Base-by-base conservation (phyloP, 2,888 invertebrate genomes). In the Tetragonula carbonaria region DNA sequence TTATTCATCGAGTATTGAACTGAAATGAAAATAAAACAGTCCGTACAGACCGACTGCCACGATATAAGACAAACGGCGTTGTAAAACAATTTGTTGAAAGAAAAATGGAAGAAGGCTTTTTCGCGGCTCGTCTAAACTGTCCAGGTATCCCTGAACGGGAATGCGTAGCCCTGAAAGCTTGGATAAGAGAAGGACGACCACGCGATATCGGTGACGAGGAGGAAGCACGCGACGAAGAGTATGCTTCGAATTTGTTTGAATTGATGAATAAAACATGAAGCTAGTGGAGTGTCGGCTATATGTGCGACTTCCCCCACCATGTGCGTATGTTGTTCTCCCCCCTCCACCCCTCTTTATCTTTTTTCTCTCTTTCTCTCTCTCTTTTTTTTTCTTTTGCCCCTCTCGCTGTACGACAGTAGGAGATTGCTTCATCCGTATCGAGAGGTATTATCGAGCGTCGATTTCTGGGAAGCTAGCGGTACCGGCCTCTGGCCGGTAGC, bases 391-490 rank as follows among this genome's bases (percentile, higher is more conserved):
- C 45, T 45, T 45, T 45, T 45, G 45, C 88, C 82, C 88, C 80
- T 82, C 82, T 81, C 81, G 59, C 23, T 62, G 28, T 77, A 76
- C 80, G 84, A 90, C 89, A 87, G 88, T 87, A 87, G 87, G 82
- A 86, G 86, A 88, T 90, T 91, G 91, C 90, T 90, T 92, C 90
- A 90, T 91, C 89, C 89, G 91, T 88, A 91, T 91, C 89, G 88
- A 88, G 88, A 87, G 87, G 87, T 75, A 90, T 91, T 90, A 91
- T 90, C 86, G 88, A 87, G 90, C 74, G 88, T 91, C 90, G 89
- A 91, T 92, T 93, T 92, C 93, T 90, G 89, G 90, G 93, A 93
- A 93, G 88, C 91, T 93, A 93, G 91, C 93, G 93, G 93, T 93
- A 93, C 89, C 86, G 82, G 84, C 77, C 70, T 82, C 84, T 85